Conservation (phyloP, 2,888 invertebrate genomes). For the Melanostoma scalare region DNA sequence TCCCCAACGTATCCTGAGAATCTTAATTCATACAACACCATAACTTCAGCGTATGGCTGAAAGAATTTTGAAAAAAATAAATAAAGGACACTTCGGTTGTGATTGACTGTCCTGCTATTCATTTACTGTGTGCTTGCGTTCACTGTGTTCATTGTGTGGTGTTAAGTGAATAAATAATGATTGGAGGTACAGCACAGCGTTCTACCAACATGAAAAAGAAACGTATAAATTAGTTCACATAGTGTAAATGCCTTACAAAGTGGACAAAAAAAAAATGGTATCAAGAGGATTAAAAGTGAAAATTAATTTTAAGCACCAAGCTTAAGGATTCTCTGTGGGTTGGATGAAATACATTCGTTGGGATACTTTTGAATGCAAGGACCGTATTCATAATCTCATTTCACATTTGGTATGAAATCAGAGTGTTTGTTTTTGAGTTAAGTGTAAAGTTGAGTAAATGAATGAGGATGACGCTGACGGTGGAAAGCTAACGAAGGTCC, state of each 20-base stretch:
- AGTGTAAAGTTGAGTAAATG: too few species aligned
- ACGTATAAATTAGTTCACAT: conserved; percentile 41
- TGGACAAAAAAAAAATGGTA: neutral
- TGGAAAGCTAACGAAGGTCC: too few species aligned
- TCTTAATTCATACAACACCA: conserved; percentile 33
- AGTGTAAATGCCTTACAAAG: conserved; percentile 38
- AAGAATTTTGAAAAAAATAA: conserved; percentile 42
- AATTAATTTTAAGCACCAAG: conserved; percentile 58
- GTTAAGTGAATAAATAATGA: conserved; percentile 68
- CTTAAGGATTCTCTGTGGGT: conserved; percentile 38
- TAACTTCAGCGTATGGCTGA: conserved; percentile 53
- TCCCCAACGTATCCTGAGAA: conserved; percentile 10
- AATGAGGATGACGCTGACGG: too few species aligned
- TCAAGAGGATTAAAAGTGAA: conserved; percentile 40
- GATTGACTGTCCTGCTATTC: conserved; percentile 64
- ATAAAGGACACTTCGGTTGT: conserved; percentile 28
- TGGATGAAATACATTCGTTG: conserved; percentile 7
- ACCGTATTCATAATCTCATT: too few species aligned
- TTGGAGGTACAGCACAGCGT: conserved; percentile 44
- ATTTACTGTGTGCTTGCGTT: conserved; percentile 42
- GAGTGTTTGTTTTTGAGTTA: too few species aligned
- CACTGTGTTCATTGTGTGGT: conserved; percentile 38
- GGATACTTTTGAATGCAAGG: too few species aligned
- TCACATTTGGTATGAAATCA: too few species aligned
- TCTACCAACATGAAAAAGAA: conserved; percentile 17